Evolutionary conservation across 2,797 vertebrate species (phyloP).

Genomic region (Propithecus deckenii): DNA sequence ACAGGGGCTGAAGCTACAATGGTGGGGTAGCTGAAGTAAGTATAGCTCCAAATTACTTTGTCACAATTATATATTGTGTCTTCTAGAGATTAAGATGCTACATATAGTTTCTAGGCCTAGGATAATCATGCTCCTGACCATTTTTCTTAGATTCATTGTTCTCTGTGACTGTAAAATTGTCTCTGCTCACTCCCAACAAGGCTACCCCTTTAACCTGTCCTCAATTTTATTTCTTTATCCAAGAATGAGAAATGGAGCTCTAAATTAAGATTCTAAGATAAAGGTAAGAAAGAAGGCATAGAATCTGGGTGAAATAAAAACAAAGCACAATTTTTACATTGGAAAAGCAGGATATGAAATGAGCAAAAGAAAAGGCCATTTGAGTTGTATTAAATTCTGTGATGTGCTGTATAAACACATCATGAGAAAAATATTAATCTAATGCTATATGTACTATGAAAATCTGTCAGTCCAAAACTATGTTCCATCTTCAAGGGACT

Average conservation of each 20-base stretch:
- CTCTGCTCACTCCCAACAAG: not conserved
- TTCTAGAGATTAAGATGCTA: conserved; percentile 10
- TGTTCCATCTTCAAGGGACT: conserved; percentile 40
- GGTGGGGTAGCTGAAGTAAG: not conserved
- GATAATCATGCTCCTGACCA: not conserved
- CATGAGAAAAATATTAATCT: conserved; percentile 73
- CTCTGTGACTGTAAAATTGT: not conserved
- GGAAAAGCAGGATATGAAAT: conserved; percentile 48
- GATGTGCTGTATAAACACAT: conserved; percentile 46
- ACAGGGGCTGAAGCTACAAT: not conserved
- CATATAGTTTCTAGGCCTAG: not conserved
- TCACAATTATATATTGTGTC: not conserved
- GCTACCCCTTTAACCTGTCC: not conserved
- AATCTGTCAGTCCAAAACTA: conserved; percentile 62
- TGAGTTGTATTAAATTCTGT: conserved; percentile 52
- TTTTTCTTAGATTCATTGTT: conserved; percentile 2
- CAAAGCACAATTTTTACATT: conserved; percentile 49
- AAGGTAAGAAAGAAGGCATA: conserved; percentile 40
- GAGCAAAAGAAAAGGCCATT: conserved; percentile 54
- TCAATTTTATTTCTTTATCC: conserved; percentile 26
- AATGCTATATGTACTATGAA: conserved; percentile 55
- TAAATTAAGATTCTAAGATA: conserved; percentile 55
- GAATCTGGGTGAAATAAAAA: conserved; percentile 34
- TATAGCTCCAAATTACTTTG: not conserved
- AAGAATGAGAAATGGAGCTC: conserved; percentile 46